Evolutionary conservation across 2,113 vertebrate genomes (phyloP).

Genomic region (Xyrauchen texanus): DNA sequence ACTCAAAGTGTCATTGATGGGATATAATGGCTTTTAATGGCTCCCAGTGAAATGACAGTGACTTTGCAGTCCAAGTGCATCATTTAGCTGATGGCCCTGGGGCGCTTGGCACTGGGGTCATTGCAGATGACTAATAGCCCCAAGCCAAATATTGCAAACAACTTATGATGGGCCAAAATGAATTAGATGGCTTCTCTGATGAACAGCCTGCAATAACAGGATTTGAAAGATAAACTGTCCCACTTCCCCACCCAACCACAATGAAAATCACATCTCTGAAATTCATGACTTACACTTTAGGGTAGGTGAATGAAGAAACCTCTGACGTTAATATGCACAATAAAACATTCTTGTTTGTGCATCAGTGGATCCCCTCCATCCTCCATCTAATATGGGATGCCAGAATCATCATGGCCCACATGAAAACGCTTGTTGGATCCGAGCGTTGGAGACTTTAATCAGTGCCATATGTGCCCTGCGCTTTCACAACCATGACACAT

Average conservation of each 20-base stretch:
- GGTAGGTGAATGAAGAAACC: constrained; percentile 31
- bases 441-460: constrained; percentile 52
- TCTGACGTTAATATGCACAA: constrained; percentile 44
- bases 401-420: constrained; percentile 22
- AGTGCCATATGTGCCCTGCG: constrained; percentile 43
- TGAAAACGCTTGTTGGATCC: constrained; percentile 20
- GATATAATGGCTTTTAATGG: constrained; percentile 50
- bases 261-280: constrained; percentile 44
- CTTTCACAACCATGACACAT: constrained; percentile 40
- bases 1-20: constrained; percentile 43
- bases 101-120: constrained; percentile 15
- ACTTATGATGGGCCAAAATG: constrained; percentile 37
- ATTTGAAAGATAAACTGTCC: constrained; percentile 43
- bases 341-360: constrained; percentile 51
- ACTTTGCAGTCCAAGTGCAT: constrained; percentile 45
- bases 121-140: constrained; percentile 48
- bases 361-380: constrained; percentile 9
- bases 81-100: constrained; percentile 40
- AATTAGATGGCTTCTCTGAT: constrained; percentile 34
- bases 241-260: background rate
- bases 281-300: constrained; percentile 52
- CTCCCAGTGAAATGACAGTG: constrained; percentile 41
- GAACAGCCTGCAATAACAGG: constrained; percentile 38
- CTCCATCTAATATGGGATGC: constrained; percentile 4
- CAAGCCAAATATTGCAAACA: constrained; percentile 30